phyloP scores from a whole-genome alignment of 1,140 invertebrate species.

The Calycopis cecrops region DNA sequence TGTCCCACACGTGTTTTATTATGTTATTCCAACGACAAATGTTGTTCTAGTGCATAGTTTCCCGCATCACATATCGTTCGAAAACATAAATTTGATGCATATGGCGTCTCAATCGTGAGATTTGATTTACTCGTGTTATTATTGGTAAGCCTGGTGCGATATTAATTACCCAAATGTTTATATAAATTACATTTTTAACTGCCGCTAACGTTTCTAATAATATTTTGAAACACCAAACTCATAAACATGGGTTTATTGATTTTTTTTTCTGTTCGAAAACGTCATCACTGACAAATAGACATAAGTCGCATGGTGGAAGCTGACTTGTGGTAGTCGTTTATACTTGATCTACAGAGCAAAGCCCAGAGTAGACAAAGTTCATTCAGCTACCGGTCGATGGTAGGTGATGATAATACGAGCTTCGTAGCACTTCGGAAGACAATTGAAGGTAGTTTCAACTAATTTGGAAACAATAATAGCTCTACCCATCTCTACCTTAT shows the following conservation, averaged over 20 bases:
- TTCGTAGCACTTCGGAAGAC: too few relatives aligned
- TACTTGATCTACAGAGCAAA: too few relatives aligned
- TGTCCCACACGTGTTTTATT: slow-evolving; percentile 41
- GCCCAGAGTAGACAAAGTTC: too few relatives aligned
- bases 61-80: slow-evolving; percentile 48
- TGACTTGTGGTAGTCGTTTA: too few relatives aligned
- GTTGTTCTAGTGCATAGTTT: slow-evolving; percentile 52
- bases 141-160: slow-evolving; percentile 2
- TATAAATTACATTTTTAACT: slow-evolving; percentile 10
- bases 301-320: too few relatives aligned
- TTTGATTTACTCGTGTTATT: slow-evolving; percentile 15
- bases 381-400: too few relatives aligned
- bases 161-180: slow-evolving; percentile 9
- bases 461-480: too few relatives aligned
- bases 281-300: too few relatives aligned
- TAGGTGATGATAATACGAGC: too few relatives aligned
- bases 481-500: too few relatives aligned
- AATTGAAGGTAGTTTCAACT: too few relatives aligned
- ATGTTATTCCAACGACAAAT: slow-evolving; percentile 48
- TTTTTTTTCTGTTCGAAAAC: not conserved
- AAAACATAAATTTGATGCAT: slow-evolving; percentile 64
- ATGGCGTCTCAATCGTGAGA: slow-evolving; percentile 51
- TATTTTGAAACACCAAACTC: not conserved
- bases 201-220: slow-evolving; percentile 3
- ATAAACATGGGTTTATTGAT: slow-evolving; percentile 3